Conservation (phyloP, 2,888 invertebrate species). For the Protodeltote pygarga region DNA sequence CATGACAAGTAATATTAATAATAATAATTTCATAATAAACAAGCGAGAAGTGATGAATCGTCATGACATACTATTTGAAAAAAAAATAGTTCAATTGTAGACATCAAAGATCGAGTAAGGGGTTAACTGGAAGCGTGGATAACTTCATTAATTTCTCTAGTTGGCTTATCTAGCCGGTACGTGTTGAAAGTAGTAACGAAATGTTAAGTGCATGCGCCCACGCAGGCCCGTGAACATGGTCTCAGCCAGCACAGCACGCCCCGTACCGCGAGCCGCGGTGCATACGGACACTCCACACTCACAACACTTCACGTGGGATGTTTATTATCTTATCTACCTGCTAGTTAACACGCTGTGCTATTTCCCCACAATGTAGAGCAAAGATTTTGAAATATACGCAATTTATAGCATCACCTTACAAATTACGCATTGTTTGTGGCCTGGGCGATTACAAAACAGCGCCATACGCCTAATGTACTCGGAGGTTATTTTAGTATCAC, state of each 20-base stretch:
- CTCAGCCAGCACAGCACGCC: too few species aligned
- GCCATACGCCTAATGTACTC: conserved; percentile 21
- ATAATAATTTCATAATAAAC: too few species aligned
- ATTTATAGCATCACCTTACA: conserved; percentile 45
- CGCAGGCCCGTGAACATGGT: conserved; percentile 51
- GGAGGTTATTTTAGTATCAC: conserved; percentile 41
- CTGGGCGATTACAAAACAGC: conserved; percentile 44
- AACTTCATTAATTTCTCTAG: conserved; percentile 69
- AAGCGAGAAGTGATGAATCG: too few species aligned
- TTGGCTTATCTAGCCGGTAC: conserved; percentile 64
- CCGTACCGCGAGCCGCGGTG: conserved; percentile 28
- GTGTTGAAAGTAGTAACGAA: conserved; percentile 74
- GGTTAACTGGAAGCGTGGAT: conserved; percentile 59
- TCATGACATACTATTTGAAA: too few species aligned
- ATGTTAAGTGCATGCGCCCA: conserved; percentile 75
- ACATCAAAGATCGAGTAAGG: conserved; percentile 38
- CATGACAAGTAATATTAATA: too few species aligned
- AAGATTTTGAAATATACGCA: conserved; percentile 64
- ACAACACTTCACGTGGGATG: conserved; percentile 67
- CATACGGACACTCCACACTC: conserved; percentile 34
- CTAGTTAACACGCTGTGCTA: conserved; percentile 72
- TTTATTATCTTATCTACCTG: conserved; percentile 79
- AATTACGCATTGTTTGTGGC: conserved; percentile 40
- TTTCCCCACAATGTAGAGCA: conserved; percentile 71
- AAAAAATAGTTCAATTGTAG: conserved; percentile 12